A percentile compares a stretch with the other conserved stretches of the same genome.
Evolutionary conservation across 2,888 invertebrate genomes (phyloP).

Genomic region (Eupelmus urozonus): DNA sequence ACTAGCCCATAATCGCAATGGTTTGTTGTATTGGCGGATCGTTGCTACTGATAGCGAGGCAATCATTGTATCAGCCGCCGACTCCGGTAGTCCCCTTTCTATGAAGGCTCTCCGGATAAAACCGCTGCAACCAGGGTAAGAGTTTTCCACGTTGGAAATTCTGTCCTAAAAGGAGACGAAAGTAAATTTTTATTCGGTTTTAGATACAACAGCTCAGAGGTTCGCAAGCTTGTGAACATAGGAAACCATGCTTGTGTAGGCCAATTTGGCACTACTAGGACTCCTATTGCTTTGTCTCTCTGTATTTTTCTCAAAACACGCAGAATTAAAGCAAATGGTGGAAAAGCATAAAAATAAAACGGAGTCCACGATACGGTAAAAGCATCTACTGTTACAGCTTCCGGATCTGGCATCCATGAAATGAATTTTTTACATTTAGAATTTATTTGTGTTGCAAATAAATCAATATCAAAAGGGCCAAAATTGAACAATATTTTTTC

Average conservation of each 20-base stretch:
- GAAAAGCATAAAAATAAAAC: constrained; percentile 49
- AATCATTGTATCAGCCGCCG: background rate
- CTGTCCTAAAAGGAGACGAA: constrained; percentile 17
- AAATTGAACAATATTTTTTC: background rate
- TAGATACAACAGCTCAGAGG: constrained; percentile 58
- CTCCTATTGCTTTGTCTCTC: constrained; percentile 42
- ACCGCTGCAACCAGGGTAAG: constrained; percentile 21
- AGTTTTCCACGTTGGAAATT: background rate
- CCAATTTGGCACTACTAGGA: constrained; percentile 53
- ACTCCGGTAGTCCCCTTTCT: constrained; percentile 20
- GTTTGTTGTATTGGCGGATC: too few species aligned
- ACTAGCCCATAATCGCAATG: background rate
- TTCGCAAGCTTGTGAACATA: constrained; percentile 6
- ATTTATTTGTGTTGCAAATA: constrained; percentile 58
- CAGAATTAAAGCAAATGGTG: constrained; percentile 44
- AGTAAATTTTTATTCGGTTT: constrained; percentile 58
- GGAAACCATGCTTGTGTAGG: constrained; percentile 51
- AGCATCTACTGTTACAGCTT: constrained; percentile 42
- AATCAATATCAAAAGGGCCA: constrained; percentile 50
- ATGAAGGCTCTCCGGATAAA: constrained; percentile 58
- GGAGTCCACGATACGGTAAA: constrained; percentile 50
- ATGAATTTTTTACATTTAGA: constrained; percentile 45
- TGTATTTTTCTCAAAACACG: constrained; percentile 44
- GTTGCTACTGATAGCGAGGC: background rate
- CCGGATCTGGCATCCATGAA: constrained; percentile 39